Conservation (phyloP, 2,113 vertebrate species). For the Erythrocercus mccallii region DNA sequence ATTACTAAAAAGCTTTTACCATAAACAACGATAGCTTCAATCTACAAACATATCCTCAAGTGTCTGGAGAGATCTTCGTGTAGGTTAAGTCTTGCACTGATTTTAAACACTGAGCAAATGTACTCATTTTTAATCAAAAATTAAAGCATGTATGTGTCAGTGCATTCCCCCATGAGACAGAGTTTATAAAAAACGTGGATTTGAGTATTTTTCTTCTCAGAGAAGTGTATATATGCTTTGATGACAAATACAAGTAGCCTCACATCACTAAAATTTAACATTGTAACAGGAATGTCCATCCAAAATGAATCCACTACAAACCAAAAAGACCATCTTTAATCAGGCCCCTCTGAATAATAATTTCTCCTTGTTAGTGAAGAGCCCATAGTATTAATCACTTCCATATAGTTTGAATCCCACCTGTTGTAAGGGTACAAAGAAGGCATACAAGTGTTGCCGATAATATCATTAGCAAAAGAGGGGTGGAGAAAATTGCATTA, state of each 20-base stretch:
- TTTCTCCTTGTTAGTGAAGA: background rate
- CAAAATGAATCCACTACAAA: background rate
- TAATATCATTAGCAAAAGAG: background rate
- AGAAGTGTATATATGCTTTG: background rate
- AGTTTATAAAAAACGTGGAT: background rate
- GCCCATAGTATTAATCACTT: background rate
- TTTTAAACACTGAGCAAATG: background rate
- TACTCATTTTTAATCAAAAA: background rate
- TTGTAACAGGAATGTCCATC: background rate
- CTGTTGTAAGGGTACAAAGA: background rate
- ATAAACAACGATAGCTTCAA: background rate
- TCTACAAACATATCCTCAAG: background rate
- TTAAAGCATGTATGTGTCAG: background rate
- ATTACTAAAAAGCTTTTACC: background rate
- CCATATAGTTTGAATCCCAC: background rate
- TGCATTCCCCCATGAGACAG: background rate
- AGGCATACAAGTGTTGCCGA: background rate
- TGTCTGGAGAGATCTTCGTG: background rate
- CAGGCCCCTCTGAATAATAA: background rate
- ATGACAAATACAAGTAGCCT: background rate
- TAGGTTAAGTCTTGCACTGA: background rate
- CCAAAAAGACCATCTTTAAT: background rate
- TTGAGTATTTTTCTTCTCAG: background rate
- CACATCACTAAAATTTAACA: background rate
- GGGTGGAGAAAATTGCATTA: slow-evolving; percentile 44